phyloP scores from a whole-genome alignment of 2,797 vertebrate genomes.

The Holocentrus rufus region DNA sequence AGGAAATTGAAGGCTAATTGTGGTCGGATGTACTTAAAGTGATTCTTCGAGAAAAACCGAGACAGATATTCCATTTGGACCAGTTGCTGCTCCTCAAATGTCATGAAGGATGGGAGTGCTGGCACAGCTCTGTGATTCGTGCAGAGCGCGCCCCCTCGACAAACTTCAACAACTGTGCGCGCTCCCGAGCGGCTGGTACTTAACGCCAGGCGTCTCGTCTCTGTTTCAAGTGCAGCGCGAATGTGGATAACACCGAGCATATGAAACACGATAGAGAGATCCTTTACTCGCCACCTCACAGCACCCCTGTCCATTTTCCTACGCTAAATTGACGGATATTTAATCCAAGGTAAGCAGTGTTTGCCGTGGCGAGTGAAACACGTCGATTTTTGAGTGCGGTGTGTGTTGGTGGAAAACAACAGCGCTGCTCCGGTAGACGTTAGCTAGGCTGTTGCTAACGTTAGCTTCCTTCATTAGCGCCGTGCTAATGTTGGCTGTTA shows the following conservation, averaged over 20 bases:
- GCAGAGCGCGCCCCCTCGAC: constrained; percentile 72
- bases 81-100: no score
- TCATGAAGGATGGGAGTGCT: no score
- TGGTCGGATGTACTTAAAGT: no score
- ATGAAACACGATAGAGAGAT: constrained; percentile 60
- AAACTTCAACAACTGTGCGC: constrained; percentile 80
- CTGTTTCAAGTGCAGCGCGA: constrained; percentile 64
- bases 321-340: constrained; percentile 63
- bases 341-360: constrained; percentile 75
- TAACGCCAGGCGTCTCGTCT: constrained; percentile 75
- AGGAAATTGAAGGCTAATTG: no score
- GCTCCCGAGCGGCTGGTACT: constrained; percentile 73
- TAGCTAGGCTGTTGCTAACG: constrained; percentile 55
- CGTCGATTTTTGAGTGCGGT: constrained; percentile 40
- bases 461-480: constrained; percentile 72
- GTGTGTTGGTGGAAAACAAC: constrained; percentile 68
- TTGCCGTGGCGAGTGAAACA: constrained; percentile 35
- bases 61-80: no score
- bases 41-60: no score
- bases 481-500: constrained; percentile 55
- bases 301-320: constrained; percentile 1
- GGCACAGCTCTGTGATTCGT: constrained; percentile 29
- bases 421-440: constrained; percentile 63
- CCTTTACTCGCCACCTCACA: constrained; percentile 22
- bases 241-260: constrained; percentile 60